Percentiles rank a stretch among this genome's conserved stretches.
These are phyloP conservation scores for Dynastes maya DNA, from an alignment of 2,888 invertebrate species.

Conservation along the genomic window DNA sequence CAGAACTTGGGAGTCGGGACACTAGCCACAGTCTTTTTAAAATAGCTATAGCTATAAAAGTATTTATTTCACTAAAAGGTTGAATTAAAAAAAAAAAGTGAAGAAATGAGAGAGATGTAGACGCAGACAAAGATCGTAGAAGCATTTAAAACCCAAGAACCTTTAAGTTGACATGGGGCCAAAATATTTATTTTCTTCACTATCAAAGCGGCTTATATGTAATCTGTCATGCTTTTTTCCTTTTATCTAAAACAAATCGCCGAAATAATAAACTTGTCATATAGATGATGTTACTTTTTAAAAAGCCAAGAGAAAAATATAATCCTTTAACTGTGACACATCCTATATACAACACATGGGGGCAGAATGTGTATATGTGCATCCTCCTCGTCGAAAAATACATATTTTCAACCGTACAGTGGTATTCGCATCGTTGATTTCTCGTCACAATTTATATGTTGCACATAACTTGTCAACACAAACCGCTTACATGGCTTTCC, in stretches of 20 bases:
- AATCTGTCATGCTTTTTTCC: slow-evolving; percentile 1
- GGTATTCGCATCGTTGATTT: slow-evolving; percentile 22
- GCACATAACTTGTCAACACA: slow-evolving; percentile 36
- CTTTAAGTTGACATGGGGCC: slow-evolving; percentile 25
- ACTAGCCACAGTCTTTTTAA: too few relatives aligned
- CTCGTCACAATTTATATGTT: slow-evolving; percentile 34
- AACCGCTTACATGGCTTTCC: slow-evolving; percentile 24
- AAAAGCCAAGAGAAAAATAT: slow-evolving; percentile 23
- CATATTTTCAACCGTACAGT: slow-evolving; percentile 31
- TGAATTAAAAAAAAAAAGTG: not conserved
- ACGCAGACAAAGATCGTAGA: not conserved
- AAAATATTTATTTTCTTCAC: slow-evolving; percentile 32
- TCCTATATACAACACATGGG: slow-evolving; percentile 8
- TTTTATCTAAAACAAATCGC: slow-evolving; percentile 39
- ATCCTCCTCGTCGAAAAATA: slow-evolving; percentile 8
- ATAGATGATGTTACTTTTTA: slow-evolving; percentile 15
- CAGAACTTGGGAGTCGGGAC: too few relatives aligned
- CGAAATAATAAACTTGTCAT: slow-evolving; percentile 35
- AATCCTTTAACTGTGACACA: slow-evolving; percentile 31
- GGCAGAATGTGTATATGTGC: slow-evolving; percentile 1
- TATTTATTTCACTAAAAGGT: not conserved
- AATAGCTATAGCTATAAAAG: not conserved
- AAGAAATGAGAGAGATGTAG: not conserved
- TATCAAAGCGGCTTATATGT: slow-evolving; percentile 28
- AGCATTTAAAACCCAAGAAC: not conserved